Conservation (phyloP, 2,113 vertebrate genomes). For the Meleagris gallopavo region DNA sequence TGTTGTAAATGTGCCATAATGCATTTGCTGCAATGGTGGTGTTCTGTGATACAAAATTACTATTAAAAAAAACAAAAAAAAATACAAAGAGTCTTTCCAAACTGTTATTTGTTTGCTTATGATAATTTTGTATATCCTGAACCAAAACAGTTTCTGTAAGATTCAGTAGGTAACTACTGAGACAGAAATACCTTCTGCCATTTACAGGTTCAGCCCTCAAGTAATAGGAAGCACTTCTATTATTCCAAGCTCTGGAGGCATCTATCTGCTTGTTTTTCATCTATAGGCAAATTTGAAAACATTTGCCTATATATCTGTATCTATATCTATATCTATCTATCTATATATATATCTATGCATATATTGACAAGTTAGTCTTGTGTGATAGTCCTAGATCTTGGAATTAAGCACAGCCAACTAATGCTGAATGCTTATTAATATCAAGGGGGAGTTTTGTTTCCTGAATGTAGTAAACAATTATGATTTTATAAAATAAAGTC, state of each 20-base stretch:
- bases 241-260: not conserved
- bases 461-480: not conserved
- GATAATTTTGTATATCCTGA: not conserved
- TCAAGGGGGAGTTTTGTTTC: not conserved
- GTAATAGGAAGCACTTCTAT: not conserved
- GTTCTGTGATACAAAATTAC: conserved; percentile 20
- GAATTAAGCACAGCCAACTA: not conserved
- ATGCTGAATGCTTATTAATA: not conserved
- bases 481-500: not conserved
- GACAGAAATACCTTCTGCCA: not conserved
- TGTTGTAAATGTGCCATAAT: not conserved
- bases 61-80: conserved; percentile 38
- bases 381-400: not conserved
- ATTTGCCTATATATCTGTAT: not conserved
- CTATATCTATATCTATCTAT: no score
- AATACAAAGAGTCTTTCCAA: not conserved
- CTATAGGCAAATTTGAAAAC: not conserved
- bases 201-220: not conserved
- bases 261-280: not conserved
- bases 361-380: not conserved
- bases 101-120: not conserved
- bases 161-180: not conserved
- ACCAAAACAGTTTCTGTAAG: not conserved
- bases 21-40: conserved; percentile 50
- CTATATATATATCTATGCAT: no score